These are phyloP conservation scores for Melanophora roralis DNA, from an alignment of 2,888 invertebrate species.

Conservation along the genomic window DNA sequence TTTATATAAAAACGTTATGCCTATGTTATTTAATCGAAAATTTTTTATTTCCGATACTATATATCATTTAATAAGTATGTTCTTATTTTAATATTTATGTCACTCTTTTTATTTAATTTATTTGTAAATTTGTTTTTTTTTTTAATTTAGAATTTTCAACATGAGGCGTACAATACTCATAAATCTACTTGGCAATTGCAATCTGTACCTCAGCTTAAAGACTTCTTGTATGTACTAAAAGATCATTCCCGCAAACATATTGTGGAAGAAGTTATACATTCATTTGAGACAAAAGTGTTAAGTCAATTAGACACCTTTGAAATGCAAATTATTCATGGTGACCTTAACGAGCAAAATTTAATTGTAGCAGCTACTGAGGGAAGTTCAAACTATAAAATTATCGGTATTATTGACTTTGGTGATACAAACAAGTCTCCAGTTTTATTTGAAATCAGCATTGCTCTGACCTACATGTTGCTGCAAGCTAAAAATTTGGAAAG, in stretches of 20 bases:
- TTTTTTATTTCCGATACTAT: too few relatives aligned
- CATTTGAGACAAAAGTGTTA: constrained; percentile 83
- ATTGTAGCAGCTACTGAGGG: constrained; percentile 79
- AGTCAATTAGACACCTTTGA: constrained; percentile 80
- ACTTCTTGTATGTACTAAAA: constrained; percentile 84
- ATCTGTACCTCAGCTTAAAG: constrained; percentile 82
- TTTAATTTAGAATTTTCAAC: constrained; percentile 81
- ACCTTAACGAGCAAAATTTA: constrained; percentile 94
- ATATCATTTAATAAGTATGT: too few relatives aligned
- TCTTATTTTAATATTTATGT: too few relatives aligned
- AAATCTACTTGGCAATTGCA: constrained; percentile 87
- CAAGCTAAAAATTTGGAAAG: constrained; percentile 80
- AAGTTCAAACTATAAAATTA: constrained; percentile 79
- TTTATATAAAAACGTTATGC: too few relatives aligned
- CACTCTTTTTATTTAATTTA: too few relatives aligned
- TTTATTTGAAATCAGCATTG: constrained; percentile 90
- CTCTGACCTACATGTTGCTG: constrained; percentile 88
- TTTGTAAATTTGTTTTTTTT: too few relatives aligned
- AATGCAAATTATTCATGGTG: constrained; percentile 89
- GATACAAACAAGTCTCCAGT: constrained; percentile 86
- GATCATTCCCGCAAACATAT: constrained; percentile 80
- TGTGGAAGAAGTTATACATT: constrained; percentile 80
- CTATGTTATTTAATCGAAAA: too few relatives aligned
- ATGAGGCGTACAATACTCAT: constrained; percentile 83
- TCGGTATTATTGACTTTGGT: constrained; percentile 91